phyloP scores from a whole-genome alignment of 2,797 vertebrate species.

The Fundulus diaphanus region DNA sequence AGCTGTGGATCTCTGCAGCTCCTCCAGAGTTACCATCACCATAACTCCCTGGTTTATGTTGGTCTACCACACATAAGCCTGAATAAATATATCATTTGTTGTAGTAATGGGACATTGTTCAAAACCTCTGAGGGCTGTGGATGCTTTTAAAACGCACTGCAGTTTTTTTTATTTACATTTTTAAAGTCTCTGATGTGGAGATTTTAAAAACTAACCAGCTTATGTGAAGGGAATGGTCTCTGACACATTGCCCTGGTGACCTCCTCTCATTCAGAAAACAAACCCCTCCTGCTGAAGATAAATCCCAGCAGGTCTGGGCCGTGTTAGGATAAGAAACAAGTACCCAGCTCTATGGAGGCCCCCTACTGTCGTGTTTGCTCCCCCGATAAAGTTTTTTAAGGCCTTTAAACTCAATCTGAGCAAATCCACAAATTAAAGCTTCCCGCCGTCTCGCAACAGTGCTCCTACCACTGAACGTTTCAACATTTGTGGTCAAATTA shows the following conservation, averaged over 20 bases:
- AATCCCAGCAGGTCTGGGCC: conserved; percentile 73
- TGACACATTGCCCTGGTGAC: conserved; percentile 58
- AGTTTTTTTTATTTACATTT: no score
- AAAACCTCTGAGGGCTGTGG: neutral
- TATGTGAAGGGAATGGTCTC: conserved; percentile 28
- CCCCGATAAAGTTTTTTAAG: neutral
- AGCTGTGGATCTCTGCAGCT: no score
- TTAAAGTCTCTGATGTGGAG: conserved; percentile 43
- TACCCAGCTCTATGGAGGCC: conserved; percentile 14
- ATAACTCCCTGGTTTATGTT: neutral
- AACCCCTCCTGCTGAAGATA: conserved; percentile 56
- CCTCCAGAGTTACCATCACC: no score
- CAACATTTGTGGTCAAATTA: neutral
- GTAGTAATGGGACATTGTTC: neutral
- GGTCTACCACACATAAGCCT: neutral
- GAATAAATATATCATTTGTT: neutral
- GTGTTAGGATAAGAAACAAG: conserved; percentile 64
- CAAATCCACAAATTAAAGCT: neutral
- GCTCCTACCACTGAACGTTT: neutral
- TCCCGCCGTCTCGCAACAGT: neutral
- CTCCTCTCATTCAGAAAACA: conserved; percentile 61
- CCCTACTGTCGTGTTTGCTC: conserved; percentile 9
- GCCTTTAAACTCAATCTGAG: neutral
- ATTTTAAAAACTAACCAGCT: conserved; percentile 34
- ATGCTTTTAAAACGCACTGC: neutral